Percentiles rank a stretch among this genome's conserved stretches.
Conservation (phyloP, 2,113 vertebrate genomes). For the Helogale parvula region DNA sequence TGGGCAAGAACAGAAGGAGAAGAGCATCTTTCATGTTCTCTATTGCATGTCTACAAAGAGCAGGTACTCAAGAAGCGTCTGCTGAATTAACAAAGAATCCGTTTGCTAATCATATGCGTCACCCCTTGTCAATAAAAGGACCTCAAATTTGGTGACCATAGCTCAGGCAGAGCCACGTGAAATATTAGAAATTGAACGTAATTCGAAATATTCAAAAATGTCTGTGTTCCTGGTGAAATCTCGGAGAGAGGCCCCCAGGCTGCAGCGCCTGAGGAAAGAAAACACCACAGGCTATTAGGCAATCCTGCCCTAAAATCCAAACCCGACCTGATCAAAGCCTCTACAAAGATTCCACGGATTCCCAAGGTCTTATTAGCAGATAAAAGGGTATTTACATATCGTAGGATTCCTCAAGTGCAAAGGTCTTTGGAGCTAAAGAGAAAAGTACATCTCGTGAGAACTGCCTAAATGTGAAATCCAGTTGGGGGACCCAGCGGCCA, state of each 20-base stretch:
- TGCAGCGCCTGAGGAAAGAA: slow-evolving; percentile 36
- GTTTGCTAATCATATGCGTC: neutral
- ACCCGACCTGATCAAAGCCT: slow-evolving; percentile 66
- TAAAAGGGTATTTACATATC: slow-evolving; percentile 70
- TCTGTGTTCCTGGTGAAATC: neutral
- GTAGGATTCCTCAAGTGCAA: slow-evolving; percentile 73
- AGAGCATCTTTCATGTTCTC: neutral
- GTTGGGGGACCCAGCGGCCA: neutral
- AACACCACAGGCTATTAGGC: slow-evolving; percentile 25
- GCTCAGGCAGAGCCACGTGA: neutral
- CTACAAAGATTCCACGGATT: slow-evolving; percentile 69
- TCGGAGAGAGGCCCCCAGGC: neutral
- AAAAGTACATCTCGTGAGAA: slow-evolving; percentile 58
- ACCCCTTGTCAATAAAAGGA: neutral
- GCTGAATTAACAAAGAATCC: neutral
- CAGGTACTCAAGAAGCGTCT: neutral
- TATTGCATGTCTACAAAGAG: neutral
- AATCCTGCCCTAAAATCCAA: slow-evolving; percentile 51
- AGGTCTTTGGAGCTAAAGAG: slow-evolving; percentile 71
- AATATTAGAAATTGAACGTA: neutral
- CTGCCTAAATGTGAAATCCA: slow-evolving; percentile 29
- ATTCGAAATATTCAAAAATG: neutral
- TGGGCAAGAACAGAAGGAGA: neutral
- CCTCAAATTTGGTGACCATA: slow-evolving; percentile 18
- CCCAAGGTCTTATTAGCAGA: slow-evolving; percentile 65